Base-by-base conservation (phyloP, 2,113 vertebrate genomes). In the Gobius niger region DNA sequence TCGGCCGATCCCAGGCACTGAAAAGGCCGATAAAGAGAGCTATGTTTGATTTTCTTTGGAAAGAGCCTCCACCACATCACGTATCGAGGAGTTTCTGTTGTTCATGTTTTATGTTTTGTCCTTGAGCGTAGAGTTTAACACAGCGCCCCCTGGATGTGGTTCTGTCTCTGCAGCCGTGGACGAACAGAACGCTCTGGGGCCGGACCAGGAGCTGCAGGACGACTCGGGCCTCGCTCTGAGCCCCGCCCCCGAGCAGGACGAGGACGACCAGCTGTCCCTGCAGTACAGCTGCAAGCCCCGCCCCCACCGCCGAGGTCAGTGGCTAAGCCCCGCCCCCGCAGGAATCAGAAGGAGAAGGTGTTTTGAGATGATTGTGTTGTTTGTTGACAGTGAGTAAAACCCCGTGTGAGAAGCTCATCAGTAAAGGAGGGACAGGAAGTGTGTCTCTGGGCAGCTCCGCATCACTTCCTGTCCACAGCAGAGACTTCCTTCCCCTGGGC, bases 361-460 rank as follows among this genome's bases (percentile, higher is more conserved):
- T 16, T 52, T 18, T 15, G 47, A 7, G 5, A n/a, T 50, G 47
- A 15, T 14, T 15, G 4, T 15, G 14, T 13, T 50, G 9, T 50
- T 83, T 3, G 19, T 34, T 56, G 53, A 50, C 85, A 98, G 96
- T 78, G 0, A 90, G 91, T 85, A 96, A 94, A 73, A 92, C 94
- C 3, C 95, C 96, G 0, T 96, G 96, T 1, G 96, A 99, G 87
- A 95, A 95, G 88, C 89, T 95, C 61, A 95, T 96, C 87, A 90
- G 87, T 82, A 99, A 96, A 93, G 96, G 94, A 79, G 85, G 85
- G 81, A 98, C 95, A 93, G 96, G 94, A 80, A 85, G 84, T 74
- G 83, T 96, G 78, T 91, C 91, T 0, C 68, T 93, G 63, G 95
- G 96, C 77, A 95, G 93, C 85, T 96, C 95, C 1, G 89, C 93